These are phyloP conservation scores for Myripristis murdjan DNA, from an alignment of 2,797 vertebrate genomes.

Conservation along the genomic window DNA sequence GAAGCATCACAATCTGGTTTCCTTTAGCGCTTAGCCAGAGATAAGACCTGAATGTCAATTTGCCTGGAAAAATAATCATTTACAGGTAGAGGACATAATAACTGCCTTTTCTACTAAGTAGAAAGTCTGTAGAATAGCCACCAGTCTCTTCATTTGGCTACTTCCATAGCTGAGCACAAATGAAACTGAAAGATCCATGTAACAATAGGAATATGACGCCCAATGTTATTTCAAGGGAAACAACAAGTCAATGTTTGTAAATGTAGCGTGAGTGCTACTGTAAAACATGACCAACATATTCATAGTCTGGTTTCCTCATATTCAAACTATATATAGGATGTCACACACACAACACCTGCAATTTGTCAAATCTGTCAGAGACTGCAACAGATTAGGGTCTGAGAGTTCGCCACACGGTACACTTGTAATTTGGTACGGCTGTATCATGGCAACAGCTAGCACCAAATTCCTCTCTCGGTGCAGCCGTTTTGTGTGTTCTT, in stretches of 20 bases:
- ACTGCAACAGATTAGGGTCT: conserved; percentile 24
- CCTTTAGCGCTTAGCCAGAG: neutral
- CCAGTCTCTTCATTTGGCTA: neutral
- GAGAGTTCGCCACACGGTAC: conserved; percentile 18
- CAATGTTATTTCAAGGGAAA: neutral
- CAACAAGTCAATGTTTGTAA: neutral
- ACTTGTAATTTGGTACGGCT: conserved; percentile 65
- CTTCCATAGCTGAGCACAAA: conserved; percentile 2
- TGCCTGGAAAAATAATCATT: conserved; percentile 10
- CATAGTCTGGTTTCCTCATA: conserved; percentile 16
- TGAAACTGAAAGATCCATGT: neutral
- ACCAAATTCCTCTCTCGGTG: conserved; percentile 59
- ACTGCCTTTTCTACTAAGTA: conserved; percentile 11
- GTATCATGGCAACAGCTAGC: conserved; percentile 63
- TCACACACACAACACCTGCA: neutral
- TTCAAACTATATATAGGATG: conserved; percentile 1
- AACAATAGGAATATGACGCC: neutral
- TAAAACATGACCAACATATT: neutral
- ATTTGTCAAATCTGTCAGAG: conserved; percentile 14
- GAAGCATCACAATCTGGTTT: neutral
- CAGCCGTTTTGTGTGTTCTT: conserved; percentile 44
- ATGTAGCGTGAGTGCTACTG: neutral
- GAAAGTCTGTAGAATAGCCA: neutral
- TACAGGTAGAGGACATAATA: neutral
- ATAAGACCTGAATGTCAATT: conserved; percentile 8